Conservation (phyloP, 2,113 vertebrate species). For the Gnathonemus longibarbis region DNA sequence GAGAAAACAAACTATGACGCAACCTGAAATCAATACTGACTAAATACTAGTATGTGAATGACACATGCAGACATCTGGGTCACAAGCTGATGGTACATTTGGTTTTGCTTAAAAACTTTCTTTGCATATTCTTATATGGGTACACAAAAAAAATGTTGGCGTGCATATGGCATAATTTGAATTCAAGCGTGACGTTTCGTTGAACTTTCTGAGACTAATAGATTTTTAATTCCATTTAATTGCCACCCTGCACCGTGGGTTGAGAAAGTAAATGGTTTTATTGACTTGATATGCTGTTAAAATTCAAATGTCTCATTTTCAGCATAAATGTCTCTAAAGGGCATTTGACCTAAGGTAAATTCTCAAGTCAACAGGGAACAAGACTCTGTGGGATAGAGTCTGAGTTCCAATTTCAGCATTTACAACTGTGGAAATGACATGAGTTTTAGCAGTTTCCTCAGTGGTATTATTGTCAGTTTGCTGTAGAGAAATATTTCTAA, state of each 20-base stretch:
- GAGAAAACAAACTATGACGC: neutral
- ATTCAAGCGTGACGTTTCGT: conserved; percentile 13
- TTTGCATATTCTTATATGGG: conserved; percentile 20
- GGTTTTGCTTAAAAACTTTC: conserved; percentile 7
- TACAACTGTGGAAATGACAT: neutral
- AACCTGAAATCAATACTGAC: conserved; percentile 8
- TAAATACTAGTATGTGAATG: conserved; percentile 7
- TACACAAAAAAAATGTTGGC: neutral
- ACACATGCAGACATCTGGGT: neutral
- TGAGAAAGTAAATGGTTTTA: conserved; percentile 19
- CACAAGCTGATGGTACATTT: conserved; percentile 11
- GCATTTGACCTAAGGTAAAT: conserved; percentile 9
- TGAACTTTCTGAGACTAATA: conserved; percentile 18
- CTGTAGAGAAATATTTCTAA: neutral
- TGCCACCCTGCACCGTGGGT: conserved; percentile 13
- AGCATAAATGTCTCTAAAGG: conserved; percentile 14
- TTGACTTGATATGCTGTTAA: conserved; percentile 24
- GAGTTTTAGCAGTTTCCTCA: neutral
- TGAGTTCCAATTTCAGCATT: neutral
- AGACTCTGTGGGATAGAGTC: conserved; percentile 40
- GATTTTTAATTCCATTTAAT: conserved; percentile 23
- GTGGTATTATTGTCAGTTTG: neutral
- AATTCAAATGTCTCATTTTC: conserved; percentile 21
- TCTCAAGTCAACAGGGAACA: conserved; percentile 27
- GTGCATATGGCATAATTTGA: conserved; percentile 9